These are phyloP conservation scores for Fistularia tabacaria DNA, from an alignment of 2,797 vertebrate species.

Conservation along the genomic window DNA sequence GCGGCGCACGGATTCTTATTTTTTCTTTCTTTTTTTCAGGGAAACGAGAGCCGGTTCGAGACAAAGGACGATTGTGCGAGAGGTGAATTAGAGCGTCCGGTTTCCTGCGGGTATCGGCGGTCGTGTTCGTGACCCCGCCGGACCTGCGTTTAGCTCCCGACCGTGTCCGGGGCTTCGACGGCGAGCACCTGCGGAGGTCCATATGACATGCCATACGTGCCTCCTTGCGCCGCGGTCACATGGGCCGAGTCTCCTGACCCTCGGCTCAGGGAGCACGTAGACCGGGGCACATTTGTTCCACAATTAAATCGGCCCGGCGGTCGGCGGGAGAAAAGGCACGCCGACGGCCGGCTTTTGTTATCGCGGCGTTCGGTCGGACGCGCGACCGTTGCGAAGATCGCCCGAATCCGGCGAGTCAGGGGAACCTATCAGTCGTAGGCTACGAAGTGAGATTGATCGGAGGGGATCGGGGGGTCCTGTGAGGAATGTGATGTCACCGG, in stretches of 20 bases:
- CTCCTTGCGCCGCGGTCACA: conserved; percentile 53
- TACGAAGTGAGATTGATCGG: conserved; percentile 51
- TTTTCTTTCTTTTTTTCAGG: conserved; percentile 7
- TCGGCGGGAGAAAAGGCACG: too few relatives aligned
- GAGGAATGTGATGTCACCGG: conserved; percentile 63
- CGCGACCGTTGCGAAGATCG: too few relatives aligned
- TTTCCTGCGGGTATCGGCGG: too few relatives aligned
- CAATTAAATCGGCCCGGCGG: conserved; percentile 36
- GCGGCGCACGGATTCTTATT: conserved; percentile 6
- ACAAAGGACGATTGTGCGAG: conserved; percentile 57
- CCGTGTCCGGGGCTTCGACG: too few relatives aligned
- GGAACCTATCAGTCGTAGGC: too few relatives aligned
- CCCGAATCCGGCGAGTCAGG: too few relatives aligned
- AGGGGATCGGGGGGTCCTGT: conserved; percentile 49
- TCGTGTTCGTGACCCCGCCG: too few relatives aligned
- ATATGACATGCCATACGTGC: conserved; percentile 2
- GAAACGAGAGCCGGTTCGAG: conserved; percentile 10
- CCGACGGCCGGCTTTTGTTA: too few relatives aligned
- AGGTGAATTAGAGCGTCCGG: conserved; percentile 18
- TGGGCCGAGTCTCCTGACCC: conserved; percentile 64
- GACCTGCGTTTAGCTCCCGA: conserved; percentile 4
- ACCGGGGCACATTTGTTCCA: conserved; percentile 59
- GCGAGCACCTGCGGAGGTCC: too few relatives aligned
- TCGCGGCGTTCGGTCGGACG: too few relatives aligned
- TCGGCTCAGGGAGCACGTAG: conserved; percentile 37